Evolutionary conservation across 2,797 vertebrate species (phyloP), one percentile per base, ranked within the genome.

Genomic region (Crenuchus spilurus): DNA sequence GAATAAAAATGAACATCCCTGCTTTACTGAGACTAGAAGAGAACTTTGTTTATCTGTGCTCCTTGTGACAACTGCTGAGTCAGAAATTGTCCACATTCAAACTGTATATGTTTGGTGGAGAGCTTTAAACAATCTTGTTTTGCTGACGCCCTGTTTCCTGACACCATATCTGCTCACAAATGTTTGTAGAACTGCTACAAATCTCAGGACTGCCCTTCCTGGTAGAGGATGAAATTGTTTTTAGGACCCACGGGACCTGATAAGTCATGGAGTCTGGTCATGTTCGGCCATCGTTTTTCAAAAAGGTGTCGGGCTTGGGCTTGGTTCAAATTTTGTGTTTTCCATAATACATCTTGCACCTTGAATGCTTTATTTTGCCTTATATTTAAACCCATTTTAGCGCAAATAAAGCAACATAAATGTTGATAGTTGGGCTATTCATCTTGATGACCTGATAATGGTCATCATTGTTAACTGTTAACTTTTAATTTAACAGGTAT

Each of bases 21-120:
- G 22, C 20, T n/a, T n/a, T n/a, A 4, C 16, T 7, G 30, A 28
- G 14, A 44, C 30, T 26, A 5, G n/a, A 2, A 30, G 48, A n/a
- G 37, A 20, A 26, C 44, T 44, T 54, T 63, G 42, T 74, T 57
- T 65, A 41, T 62, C 55, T 48, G 24, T 30, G 22, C 28, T 42
- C 65, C 26, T 66, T 1, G 20, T 16, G 13, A 37, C 51, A 46
- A 33, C 33, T 70, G 74, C 74, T 70, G 66, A 70, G 58, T 76
- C 67, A 22, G 7, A 35, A 42, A 42, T 11, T 7, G 6, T 41
- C 31, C 58, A 20, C 31, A 24, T 8, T 31, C 4, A 14, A 4
- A 9, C 28, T 49, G 1, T 31, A 64, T 49, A 30, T 20, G 6
- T 46, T 58, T 37, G 46, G 41, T 11, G 54, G 22, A 48, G 51